Percentiles rank a stretch among this genome's conserved stretches.
phyloP scores from a whole-genome alignment of 1,140 invertebrate genomes.

The Ruditapes philippinarum region DNA sequence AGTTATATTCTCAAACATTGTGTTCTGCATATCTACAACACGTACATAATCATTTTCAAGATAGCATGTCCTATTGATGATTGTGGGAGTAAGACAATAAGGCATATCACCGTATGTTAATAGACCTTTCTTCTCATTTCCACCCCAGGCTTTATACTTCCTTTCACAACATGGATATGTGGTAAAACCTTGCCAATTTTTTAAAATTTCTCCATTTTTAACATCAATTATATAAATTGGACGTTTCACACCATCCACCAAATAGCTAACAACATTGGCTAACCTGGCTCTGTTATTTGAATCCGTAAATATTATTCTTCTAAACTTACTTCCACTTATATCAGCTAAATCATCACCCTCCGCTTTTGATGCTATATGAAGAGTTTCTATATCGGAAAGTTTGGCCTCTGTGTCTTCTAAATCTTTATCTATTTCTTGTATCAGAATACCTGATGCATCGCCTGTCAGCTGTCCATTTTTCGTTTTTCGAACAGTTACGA shows the following conservation, averaged over 20 bases:
- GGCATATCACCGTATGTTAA: slow-evolving; percentile 68
- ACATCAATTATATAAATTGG: slow-evolving; percentile 70
- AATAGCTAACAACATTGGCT: slow-evolving; percentile 57
- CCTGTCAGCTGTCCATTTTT: slow-evolving; percentile 50
- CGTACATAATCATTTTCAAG: slow-evolving; percentile 74
- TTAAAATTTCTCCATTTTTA: slow-evolving; percentile 51
- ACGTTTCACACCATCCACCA: slow-evolving; percentile 59
- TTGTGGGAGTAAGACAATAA: slow-evolving; percentile 57
- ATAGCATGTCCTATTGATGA: slow-evolving; percentile 55
- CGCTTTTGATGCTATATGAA: slow-evolving; percentile 18
- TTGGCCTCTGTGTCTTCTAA: neutral
- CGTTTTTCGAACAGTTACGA: slow-evolving; percentile 43
- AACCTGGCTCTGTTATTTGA: slow-evolving; percentile 42
- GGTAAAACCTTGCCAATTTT: slow-evolving; percentile 60
- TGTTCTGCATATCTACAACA: slow-evolving; percentile 70
- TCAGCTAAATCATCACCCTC: slow-evolving; percentile 25
- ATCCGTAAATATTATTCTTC: neutral
- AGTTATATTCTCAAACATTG: slow-evolving; percentile 26
- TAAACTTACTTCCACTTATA: neutral
- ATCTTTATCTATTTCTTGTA: slow-evolving; percentile 63
- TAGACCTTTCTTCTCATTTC: slow-evolving; percentile 73
- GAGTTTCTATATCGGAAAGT: slow-evolving; percentile 17
- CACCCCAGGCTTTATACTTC: slow-evolving; percentile 64
- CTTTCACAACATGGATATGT: slow-evolving; percentile 53
- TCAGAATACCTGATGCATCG: slow-evolving; percentile 36